phyloP scores from a whole-genome alignment of 2,797 vertebrate genomes.

The Helarctos malayanus region DNA sequence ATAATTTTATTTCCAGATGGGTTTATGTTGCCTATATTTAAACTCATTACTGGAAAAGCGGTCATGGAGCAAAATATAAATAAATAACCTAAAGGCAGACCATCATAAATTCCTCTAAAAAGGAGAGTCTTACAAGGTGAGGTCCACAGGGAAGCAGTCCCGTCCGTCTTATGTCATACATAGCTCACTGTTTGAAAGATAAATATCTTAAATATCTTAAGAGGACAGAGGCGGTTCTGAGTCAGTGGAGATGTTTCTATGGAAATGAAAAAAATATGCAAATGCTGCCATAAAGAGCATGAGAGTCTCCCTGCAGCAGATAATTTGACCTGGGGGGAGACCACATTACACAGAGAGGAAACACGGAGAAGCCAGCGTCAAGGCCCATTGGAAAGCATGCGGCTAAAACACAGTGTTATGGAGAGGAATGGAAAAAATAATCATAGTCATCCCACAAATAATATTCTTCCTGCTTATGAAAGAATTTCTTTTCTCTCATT shows the following conservation, averaged over 20 bases:
- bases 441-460: constrained; percentile 28
- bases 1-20: constrained; percentile 89
- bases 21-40: constrained; percentile 88
- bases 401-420: background rate
- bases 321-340: constrained; percentile 19
- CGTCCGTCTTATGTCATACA: constrained; percentile 33
- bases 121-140: constrained; percentile 76
- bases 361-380: background rate
- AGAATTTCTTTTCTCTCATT: constrained; percentile 1
- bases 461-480: background rate
- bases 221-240: constrained; percentile 81
- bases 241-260: constrained; percentile 84
- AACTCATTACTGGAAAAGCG: constrained; percentile 85
- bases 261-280: constrained; percentile 79
- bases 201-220: constrained; percentile 78
- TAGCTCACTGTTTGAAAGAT: constrained; percentile 75
- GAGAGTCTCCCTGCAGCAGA: constrained; percentile 12
- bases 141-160: constrained; percentile 13
- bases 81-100: constrained; percentile 77
- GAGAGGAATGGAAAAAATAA: constrained; percentile 41
- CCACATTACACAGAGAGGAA: background rate
- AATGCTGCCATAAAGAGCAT: constrained; percentile 47
- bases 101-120: constrained; percentile 72
- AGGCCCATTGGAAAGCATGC: constrained; percentile 52
- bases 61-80: constrained; percentile 83